These are phyloP conservation scores for Crotalus horridus DNA, from an alignment of 2,113 vertebrate genomes.

Conservation along the genomic window DNA sequence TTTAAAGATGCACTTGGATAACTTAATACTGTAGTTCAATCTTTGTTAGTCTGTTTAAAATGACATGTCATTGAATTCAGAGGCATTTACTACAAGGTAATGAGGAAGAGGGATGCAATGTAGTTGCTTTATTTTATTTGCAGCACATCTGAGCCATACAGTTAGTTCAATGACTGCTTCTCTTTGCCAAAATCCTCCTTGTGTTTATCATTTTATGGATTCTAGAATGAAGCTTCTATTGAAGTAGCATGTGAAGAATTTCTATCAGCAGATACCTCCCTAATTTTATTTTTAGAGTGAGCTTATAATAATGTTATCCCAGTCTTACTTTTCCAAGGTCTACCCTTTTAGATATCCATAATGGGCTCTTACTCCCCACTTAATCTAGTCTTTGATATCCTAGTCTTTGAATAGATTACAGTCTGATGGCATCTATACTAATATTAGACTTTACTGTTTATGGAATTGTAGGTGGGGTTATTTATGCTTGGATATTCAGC, in stretches of 20 bases:
- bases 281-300: constrained; percentile 68
- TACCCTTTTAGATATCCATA: constrained; percentile 66
- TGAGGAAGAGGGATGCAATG: background rate
- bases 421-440: constrained; percentile 48
- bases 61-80: background rate
- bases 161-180: background rate
- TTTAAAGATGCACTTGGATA: background rate
- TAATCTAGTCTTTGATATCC: constrained; percentile 72
- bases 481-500: constrained; percentile 36
- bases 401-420: constrained; percentile 67
- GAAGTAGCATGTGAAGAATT: constrained; percentile 53
- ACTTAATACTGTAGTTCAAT: background rate
- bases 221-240: constrained; percentile 33
- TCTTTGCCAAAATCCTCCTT: constrained; percentile 17
- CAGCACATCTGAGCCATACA: background rate
- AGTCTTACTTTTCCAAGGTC: constrained; percentile 71
- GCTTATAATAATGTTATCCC: constrained; percentile 63
- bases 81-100: background rate
- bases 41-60: background rate
- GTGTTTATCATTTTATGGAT: constrained; percentile 25
- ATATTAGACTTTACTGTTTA: constrained; percentile 44
- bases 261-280: constrained; percentile 44
- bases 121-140: background rate
- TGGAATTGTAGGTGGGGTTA: background rate
- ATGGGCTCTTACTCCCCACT: constrained; percentile 68